Evolutionary conservation across 1,140 invertebrate species (phyloP).

Genomic region (Drosophila murphyi): DNA sequence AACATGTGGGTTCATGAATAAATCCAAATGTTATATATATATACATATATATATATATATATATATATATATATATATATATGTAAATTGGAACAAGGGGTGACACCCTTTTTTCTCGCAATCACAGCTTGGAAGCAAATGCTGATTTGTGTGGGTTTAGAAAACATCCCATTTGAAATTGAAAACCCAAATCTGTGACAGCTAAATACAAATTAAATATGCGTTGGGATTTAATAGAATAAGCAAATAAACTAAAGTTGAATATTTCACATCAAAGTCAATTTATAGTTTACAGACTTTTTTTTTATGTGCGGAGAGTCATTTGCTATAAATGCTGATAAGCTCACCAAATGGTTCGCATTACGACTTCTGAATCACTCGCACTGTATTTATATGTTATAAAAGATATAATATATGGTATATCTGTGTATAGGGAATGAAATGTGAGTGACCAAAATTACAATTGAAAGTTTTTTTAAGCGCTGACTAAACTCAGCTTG

Average conservation of each 20-base stretch:
- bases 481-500: constrained; percentile 2
- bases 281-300: constrained; percentile 1
- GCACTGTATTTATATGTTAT: constrained; percentile 2
- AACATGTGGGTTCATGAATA: constrained; percentile 49
- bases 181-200: constrained; percentile 29
- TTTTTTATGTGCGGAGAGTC: constrained; percentile 11
- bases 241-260: constrained; percentile 44
- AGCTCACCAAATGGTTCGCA: constrained; percentile 31
- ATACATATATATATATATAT: no score
- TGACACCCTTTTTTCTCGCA: constrained; percentile 8
- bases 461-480: constrained; percentile 1
- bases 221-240: constrained; percentile 9
- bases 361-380: constrained; percentile 4
- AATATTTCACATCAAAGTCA: constrained; percentile 30
- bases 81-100: not conserved
- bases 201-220: constrained; percentile 31
- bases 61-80: not conserved
- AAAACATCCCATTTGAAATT: constrained; percentile 53
- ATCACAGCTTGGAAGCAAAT: constrained; percentile 19
- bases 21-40: not conserved
- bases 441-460: not conserved
- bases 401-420: no score
- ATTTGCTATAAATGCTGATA: constrained; percentile 30
- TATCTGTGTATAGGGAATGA: not conserved
- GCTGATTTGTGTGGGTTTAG: constrained; percentile 5